These are phyloP conservation scores for Bubo blakistoni DNA, from an alignment of 2,113 vertebrate species.

Conservation along the genomic window DNA sequence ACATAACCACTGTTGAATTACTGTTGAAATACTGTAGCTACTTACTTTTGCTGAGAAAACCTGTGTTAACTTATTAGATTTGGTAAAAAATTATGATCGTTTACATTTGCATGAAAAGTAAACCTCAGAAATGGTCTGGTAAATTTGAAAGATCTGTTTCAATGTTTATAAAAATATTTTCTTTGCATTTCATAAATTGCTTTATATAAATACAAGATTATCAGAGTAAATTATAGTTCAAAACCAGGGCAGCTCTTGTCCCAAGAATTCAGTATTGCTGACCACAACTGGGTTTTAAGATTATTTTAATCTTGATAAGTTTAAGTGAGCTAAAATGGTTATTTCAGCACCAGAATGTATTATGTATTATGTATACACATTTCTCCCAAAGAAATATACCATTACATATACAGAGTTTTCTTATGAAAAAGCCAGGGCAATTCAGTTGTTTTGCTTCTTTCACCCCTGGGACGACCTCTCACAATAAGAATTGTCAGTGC, in stretches of 20 bases:
- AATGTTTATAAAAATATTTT: neutral
- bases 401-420: conserved; percentile 10
- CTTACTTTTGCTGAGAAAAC: neutral
- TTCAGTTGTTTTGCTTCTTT: conserved; percentile 25
- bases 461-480: conserved; percentile 48
- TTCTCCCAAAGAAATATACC: neutral
- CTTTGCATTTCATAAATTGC: neutral
- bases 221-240: neutral
- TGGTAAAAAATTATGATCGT: neutral
- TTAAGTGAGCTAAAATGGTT: neutral
- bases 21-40: neutral
- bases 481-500: conserved; percentile 68
- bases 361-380: neutral
- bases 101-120: neutral
- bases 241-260: neutral
- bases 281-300: neutral
- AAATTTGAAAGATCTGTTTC: neutral
- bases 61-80: neutral
- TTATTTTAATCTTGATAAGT: neutral
- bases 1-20: neutral
- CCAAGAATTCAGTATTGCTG: neutral
- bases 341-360: neutral
- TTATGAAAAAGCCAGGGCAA: neutral
- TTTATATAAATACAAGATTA: neutral
- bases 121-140: neutral